Conservation (phyloP, 2,113 vertebrate genomes). For the Pelmatolapia mariae region DNA sequence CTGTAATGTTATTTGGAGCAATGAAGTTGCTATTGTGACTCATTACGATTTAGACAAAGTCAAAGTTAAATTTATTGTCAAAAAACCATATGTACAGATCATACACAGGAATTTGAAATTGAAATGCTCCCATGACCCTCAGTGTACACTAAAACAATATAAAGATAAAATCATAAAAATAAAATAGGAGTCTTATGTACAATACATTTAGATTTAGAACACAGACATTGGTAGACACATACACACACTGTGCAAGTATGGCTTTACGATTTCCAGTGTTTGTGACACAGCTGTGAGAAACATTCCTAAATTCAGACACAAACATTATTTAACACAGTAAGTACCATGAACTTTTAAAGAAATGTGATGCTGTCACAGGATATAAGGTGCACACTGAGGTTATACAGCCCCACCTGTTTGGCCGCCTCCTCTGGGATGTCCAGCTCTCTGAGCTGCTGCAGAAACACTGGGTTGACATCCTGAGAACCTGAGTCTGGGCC, state of each 20-base stretch:
- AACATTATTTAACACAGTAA: neutral
- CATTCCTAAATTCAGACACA: neutral
- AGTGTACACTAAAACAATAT: neutral
- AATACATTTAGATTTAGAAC: neutral
- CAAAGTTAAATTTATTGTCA: neutral
- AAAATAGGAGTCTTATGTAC: neutral
- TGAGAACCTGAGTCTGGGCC: slow-evolving; percentile 46
- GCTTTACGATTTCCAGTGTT: neutral
- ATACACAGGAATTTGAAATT: neutral
- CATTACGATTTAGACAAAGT: neutral
- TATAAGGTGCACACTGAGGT: neutral
- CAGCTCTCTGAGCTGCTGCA: slow-evolving; percentile 77
- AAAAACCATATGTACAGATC: neutral
- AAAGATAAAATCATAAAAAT: neutral
- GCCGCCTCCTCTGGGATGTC: slow-evolving; percentile 80
- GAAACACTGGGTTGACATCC: slow-evolving; percentile 73
- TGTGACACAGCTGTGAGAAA: neutral
- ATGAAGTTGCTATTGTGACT: neutral
- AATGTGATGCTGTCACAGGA: neutral
- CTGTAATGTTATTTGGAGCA: neutral
- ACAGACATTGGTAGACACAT: neutral
- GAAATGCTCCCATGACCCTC: neutral
- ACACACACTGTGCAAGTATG: neutral
- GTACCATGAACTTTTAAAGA: neutral
- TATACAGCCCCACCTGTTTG: slow-evolving; percentile 60